These are phyloP conservation scores for Dioctria rufipes DNA, from an alignment of 2,888 invertebrate species.

Conservation along the genomic window DNA sequence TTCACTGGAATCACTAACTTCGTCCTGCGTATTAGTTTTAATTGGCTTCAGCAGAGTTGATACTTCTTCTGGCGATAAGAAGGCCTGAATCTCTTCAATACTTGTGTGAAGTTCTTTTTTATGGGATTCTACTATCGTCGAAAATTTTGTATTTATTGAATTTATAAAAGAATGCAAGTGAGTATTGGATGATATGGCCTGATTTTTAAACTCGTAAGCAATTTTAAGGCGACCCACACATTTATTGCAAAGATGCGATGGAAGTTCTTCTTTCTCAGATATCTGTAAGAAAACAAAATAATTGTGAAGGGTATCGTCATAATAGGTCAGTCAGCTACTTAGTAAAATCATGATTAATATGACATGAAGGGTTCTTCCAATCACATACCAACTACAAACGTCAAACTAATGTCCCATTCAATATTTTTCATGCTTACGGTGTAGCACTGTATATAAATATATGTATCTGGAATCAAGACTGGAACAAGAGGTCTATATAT, in stretches of 20 bases:
- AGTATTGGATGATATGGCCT: constrained; percentile 56
- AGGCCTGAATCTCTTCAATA: constrained; percentile 2
- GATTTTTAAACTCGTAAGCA: constrained; percentile 57
- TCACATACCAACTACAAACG: too few relatives aligned
- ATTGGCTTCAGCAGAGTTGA: background rate
- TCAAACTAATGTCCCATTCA: too few relatives aligned
- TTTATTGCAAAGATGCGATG: constrained; percentile 57
- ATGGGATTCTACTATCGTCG: constrained; percentile 4
- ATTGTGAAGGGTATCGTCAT: too few relatives aligned
- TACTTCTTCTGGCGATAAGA: background rate
- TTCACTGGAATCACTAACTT: background rate
- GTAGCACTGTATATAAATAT: too few relatives aligned
- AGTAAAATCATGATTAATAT: too few relatives aligned
- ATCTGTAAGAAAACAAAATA: constrained; percentile 40
- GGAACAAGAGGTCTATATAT: too few relatives aligned
- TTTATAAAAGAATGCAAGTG: constrained; percentile 55
- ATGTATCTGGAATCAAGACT: too few relatives aligned
- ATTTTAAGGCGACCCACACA: constrained; percentile 58
- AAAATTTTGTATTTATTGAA: constrained; percentile 54
- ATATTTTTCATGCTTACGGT: too few relatives aligned
- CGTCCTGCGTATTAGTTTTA: background rate
- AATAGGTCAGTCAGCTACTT: background rate
- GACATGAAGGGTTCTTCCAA: too few relatives aligned
- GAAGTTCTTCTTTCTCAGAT: constrained; percentile 58
- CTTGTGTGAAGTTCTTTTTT: background rate